A percentile compares a stretch with the other conserved stretches of the same genome.
Conservation (phyloP, 2,113 vertebrate species). For the Helogale parvula region DNA sequence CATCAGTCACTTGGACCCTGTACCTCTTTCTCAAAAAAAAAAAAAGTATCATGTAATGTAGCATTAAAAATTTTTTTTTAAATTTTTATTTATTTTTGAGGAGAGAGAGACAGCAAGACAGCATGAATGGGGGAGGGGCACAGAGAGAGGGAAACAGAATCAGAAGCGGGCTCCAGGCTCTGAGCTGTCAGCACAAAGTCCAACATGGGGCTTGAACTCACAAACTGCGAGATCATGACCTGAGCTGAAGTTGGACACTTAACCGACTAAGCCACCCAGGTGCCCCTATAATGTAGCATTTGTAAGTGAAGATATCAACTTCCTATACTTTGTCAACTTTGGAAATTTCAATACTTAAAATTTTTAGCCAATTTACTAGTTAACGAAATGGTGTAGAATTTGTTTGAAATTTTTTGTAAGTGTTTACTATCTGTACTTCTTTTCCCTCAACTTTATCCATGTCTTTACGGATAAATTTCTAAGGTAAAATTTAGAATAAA, state of each 20-base stretch:
- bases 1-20: no score
- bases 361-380: background rate
- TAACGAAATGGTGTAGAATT: background rate
- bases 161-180: no score
- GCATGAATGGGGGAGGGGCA: no score
- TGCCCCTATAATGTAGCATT: background rate
- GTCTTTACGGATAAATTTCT: background rate
- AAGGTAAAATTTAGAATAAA: background rate
- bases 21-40: no score
- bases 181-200: no score
- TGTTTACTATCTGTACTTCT: background rate
- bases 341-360: constrained; percentile 10
- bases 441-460: background rate
- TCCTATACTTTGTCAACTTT: background rate
- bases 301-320: background rate
- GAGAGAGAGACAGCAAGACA: no score
- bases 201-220: no score
- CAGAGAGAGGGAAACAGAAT: no score
- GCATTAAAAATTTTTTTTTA: background rate
- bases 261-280: no score
- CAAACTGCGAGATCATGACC: no score
- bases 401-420: background rate
- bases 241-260: no score
- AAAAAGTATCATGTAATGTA: background rate
- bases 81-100: no score